Percentiles rank a stretch among this genome's conserved stretches.
Evolutionary conservation across 2,113 vertebrate genomes (phyloP).

Genomic region (Jaculus jaculus): DNA sequence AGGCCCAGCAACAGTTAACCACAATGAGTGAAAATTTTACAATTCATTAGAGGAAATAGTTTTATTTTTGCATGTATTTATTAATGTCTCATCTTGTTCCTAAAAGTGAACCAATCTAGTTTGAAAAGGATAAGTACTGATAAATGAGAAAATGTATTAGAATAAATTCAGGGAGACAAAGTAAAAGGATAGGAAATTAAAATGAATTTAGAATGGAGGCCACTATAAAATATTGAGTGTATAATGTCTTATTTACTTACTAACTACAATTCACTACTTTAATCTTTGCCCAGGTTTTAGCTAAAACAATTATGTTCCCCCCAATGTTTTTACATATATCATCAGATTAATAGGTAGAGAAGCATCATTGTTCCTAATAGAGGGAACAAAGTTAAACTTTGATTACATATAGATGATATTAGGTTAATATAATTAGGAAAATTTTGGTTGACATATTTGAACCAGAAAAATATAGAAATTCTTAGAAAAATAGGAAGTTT

Average conservation of each 20-base stretch:
- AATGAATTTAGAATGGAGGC: conserved; percentile 12
- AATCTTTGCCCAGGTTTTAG: background rate
- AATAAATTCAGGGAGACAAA: background rate
- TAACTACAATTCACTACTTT: background rate
- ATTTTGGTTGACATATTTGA: background rate
- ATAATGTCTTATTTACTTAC: background rate
- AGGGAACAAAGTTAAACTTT: background rate
- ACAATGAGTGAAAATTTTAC: background rate
- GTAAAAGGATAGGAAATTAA: background rate
- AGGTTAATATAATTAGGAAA: background rate
- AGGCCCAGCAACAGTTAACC: background rate
- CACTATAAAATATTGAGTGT: conserved; percentile 47
- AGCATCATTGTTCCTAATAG: background rate
- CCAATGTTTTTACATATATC: background rate
- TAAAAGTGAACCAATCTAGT: conserved; percentile 25
- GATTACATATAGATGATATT: background rate
- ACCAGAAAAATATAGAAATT: background rate
- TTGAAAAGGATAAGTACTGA: background rate
- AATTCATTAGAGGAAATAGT: conserved; percentile 32
- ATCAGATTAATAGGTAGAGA: background rate
- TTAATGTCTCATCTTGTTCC: background rate
- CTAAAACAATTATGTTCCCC: background rate
- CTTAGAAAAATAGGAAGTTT: background rate
- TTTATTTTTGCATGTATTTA: conserved; percentile 40
- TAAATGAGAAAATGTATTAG: conserved; percentile 1